Evolutionary conservation across 1,140 invertebrate species (phyloP).

Genomic region (Pseudobourletiella spinata): DNA sequence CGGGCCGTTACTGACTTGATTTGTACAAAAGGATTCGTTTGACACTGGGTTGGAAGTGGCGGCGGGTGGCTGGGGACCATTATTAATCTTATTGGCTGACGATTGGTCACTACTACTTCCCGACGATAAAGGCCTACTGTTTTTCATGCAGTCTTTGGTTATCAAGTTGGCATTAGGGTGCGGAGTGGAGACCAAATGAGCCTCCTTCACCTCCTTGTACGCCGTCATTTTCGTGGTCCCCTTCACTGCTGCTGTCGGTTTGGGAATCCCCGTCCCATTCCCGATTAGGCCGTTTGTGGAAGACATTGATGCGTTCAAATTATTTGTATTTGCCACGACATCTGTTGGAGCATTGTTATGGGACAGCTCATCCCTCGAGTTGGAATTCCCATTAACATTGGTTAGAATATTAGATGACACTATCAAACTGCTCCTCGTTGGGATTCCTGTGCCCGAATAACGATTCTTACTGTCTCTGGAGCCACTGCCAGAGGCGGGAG

Average conservation of each 20-base stretch:
- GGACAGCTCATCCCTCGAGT: neutral
- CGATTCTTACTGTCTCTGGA: constrained; percentile 16
- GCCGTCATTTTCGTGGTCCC: constrained; percentile 52
- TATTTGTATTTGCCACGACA: neutral
- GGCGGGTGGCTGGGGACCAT: neutral
- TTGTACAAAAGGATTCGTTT: neutral
- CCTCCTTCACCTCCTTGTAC: constrained; percentile 21
- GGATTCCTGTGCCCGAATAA: constrained; percentile 31
- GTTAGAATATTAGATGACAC: neutral
- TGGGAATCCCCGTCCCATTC: constrained; percentile 64
- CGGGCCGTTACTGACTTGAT: neutral
- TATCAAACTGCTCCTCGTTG: constrained; percentile 23
- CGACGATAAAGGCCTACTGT: too few relatives aligned
- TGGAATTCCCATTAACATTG: constrained; percentile 14
- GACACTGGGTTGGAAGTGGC: neutral
- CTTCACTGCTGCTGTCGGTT: constrained; percentile 81
- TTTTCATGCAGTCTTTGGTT: constrained; percentile 4
- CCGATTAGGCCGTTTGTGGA: constrained; percentile 1
- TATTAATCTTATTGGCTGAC: neutral
- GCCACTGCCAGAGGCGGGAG: neutral
- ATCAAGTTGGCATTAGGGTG: neutral
- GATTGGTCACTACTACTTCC: constrained; percentile 34
- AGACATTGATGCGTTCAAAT: constrained; percentile 13
- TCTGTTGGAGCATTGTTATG: neutral
- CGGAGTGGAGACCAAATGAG: neutral